Base-by-base conservation (phyloP, 2,113 vertebrate genomes). In the Pontoporia blainvillei region DNA sequence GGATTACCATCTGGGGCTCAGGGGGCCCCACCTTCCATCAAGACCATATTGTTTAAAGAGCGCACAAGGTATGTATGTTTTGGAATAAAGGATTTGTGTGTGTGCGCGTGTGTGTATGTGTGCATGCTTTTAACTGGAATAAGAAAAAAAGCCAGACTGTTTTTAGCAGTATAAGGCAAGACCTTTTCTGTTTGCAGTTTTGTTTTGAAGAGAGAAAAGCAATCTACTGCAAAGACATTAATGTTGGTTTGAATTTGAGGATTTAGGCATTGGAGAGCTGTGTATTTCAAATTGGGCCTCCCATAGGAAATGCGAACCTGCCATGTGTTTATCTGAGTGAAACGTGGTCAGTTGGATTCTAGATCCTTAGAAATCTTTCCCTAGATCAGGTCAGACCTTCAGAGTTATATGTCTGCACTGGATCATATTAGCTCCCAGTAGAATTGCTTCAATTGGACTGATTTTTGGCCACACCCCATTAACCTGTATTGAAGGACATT, bases 191-290 rank as follows among this genome's bases (percentile, higher is more conserved):
- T 90, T 66, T 54, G 17, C 23, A 15, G 67, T 96, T 92, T 89
- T 94, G 44, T 66, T 90, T 82, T 34, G 57, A 81, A 95, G 83
- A 94, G 49, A 69, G 71, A 72, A 85, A 94, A 96, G 34, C 41
- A 92, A 31, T 95, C 39, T 86, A 36, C 21, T 82, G 4, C 27
- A 90, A 61, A 39, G n/a, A 61, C 12, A 36, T 96, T 92, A 66
- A 54, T 79, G 62, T 85, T 71, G 61, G 31, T 67, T 94, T 96
- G 76, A 82, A 86, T 91, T 93, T 96, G 29, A 91, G 76, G 84
- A 95, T 75, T 90, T 75, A 92, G 84, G 69, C 15, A 57, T 75
- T 21, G 34, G 85, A 84, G 76, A 97, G 52, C 46, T 92, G 0
- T 57, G 4, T 66, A 18, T 92, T 94, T 36, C 57, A 92, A 78